Conservation (phyloP, 2,888 invertebrate species). For the Portevinia maculata region DNA sequence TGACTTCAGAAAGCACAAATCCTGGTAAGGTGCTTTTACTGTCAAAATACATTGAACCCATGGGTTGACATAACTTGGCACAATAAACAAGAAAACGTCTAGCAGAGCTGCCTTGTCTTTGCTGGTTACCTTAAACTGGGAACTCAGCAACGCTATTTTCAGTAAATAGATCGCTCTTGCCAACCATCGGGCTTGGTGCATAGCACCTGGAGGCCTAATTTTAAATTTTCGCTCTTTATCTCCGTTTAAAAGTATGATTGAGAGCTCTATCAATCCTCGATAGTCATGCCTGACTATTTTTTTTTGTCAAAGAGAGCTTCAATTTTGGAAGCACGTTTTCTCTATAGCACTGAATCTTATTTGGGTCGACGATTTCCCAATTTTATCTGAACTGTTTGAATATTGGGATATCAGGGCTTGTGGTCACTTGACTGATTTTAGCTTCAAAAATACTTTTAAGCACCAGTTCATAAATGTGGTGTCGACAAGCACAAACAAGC, state of each 20-base stretch:
- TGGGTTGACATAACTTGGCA: constrained; percentile 75
- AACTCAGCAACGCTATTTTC: constrained; percentile 64
- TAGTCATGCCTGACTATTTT: constrained; percentile 61
- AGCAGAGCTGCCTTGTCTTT: constrained; percentile 51
- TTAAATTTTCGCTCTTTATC: constrained; percentile 44
- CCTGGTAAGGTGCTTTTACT: constrained; percentile 74
- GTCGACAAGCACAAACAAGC: constrained; percentile 51
- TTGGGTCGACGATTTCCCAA: constrained; percentile 7
- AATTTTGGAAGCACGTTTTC: neutral
- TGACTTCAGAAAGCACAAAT: constrained; percentile 64
- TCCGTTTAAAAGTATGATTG: constrained; percentile 43
- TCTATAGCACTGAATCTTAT: neutral
- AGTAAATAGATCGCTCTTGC: constrained; percentile 76
- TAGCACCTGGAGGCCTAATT: constrained; percentile 64
- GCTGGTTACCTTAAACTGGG: constrained; percentile 46
- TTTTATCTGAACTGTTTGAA: constrained; percentile 32
- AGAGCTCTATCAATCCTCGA: constrained; percentile 67
- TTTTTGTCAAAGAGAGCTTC: neutral
- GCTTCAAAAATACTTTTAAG: constrained; percentile 72
- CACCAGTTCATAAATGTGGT: constrained; percentile 73
- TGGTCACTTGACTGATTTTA: constrained; percentile 73
- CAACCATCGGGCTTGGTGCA: constrained; percentile 77
- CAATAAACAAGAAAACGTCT: constrained; percentile 70
- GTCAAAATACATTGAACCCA: constrained; percentile 75
- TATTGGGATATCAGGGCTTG: constrained; percentile 74